Percentiles rank a stretch among this genome's conserved stretches.
Conservation (phyloP, 2,888 invertebrate genomes). For the Phania funesta region DNA sequence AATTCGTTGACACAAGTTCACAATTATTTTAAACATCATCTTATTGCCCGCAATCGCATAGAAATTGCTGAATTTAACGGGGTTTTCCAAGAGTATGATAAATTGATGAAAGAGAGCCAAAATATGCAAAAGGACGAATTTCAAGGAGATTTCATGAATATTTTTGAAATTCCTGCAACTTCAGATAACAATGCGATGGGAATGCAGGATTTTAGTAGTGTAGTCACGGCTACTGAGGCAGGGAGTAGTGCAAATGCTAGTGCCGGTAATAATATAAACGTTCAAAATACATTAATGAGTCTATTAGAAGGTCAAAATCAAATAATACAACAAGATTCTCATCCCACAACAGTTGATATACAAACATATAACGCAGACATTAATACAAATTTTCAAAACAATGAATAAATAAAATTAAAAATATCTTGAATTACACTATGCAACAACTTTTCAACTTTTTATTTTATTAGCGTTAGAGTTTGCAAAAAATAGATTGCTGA, state of each 20-base stretch:
- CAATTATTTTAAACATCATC: constrained; percentile 79
- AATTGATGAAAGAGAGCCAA: constrained; percentile 79
- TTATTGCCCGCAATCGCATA: constrained; percentile 76
- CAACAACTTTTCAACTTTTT: no score
- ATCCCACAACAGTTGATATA: constrained; percentile 42
- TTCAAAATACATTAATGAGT: constrained; percentile 56
- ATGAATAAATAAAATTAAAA: constrained; percentile 31
- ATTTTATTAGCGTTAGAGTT: no score
- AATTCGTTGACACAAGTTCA: constrained; percentile 77
- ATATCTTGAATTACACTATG: no score
- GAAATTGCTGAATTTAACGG: constrained; percentile 78
- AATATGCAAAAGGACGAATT: constrained; percentile 77
- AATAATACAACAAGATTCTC: constrained; percentile 51
- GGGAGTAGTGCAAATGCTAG: constrained; percentile 10
- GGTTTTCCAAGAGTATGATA: constrained; percentile 78
- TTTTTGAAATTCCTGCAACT: constrained; percentile 74
- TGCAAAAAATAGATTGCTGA: no score
- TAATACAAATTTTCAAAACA: constrained; percentile 51
- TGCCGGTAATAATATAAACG: constrained; percentile 28
- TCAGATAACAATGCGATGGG: constrained; percentile 63
- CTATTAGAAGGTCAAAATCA: constrained; percentile 63
- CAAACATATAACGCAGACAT: constrained; percentile 52
- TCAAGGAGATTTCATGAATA: constrained; percentile 78
- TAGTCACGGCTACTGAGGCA: neutral
- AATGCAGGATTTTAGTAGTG: constrained; percentile 55